Evolutionary conservation across 2,797 vertebrate species (phyloP), one percentile per base, ranked within the genome.

Genomic region (Lagocephalus sceleratus): DNA sequence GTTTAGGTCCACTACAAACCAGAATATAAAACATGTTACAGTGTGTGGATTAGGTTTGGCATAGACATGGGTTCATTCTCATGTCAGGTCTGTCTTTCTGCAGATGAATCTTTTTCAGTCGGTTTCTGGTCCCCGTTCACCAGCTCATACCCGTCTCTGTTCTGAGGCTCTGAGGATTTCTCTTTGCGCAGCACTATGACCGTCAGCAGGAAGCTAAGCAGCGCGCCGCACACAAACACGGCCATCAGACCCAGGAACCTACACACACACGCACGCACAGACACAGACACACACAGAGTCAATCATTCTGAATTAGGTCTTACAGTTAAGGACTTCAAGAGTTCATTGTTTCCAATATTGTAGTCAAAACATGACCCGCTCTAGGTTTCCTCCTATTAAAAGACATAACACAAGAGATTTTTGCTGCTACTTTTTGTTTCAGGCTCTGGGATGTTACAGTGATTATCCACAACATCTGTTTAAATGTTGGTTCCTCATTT

Each of bases 241-340:
- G 64, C 64, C 81, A 85, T 84, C 21, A 92, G 66, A 16, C 91
- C 90, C 52, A 92, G 72, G 68, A 88, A 92, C 79, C 91, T 92
- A 63, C 55, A 72, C 32, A 52, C 40, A 56, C 2, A 55, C 0
- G 57, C 6, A n/a, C 7, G 12, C 38, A 39, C 38, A 39, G 7
- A 39, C 6, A 39, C 38, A 39, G 7, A 39, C 38, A 5, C 38
- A 39, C 40, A 42, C 2, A 35, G 32, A 35, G 11, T 25, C 23
- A n/a, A n/a, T n/a, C 7, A 25, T 25, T 25, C 23, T 35, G 32
- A 2, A 32, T 2, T 1, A 35, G 14, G 10, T 35, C 32, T 5
- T 35, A 12, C 4, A 14, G 10, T 35, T 2, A 35, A 35, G 32
- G 32, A 35, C 12, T 35, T 35, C 11, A 10, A 12, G 32, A 35